These are phyloP conservation scores for Lepidostoma basale DNA, from an alignment of 1,140 invertebrate genomes.

Conservation along the genomic window DNA sequence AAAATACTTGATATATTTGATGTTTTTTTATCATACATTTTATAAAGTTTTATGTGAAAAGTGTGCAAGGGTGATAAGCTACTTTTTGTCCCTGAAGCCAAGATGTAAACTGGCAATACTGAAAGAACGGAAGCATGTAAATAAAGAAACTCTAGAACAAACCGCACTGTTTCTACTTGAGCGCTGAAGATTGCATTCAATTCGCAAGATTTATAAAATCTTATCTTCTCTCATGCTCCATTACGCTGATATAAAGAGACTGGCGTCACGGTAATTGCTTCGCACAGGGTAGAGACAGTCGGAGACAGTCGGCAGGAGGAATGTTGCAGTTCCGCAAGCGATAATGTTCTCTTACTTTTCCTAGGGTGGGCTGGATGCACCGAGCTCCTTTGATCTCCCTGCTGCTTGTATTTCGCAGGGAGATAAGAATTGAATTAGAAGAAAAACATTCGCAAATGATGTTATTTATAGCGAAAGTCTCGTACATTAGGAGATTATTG, in stretches of 20 bases:
- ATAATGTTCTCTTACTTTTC: not conserved
- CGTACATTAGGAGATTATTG: too few relatives aligned
- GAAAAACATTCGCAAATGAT: too few relatives aligned
- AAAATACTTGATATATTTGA: too few relatives aligned
- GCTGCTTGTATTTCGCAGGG: too few relatives aligned
- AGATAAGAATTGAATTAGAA: too few relatives aligned
- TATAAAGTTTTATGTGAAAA: too few relatives aligned
- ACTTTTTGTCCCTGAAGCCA: too few relatives aligned
- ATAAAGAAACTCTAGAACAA: not conserved
- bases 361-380: not conserved
- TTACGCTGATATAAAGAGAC: conserved; percentile 36
- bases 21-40: too few relatives aligned
- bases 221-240: conserved; percentile 39
- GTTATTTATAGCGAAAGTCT: too few relatives aligned
- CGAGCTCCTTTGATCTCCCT: not conserved
- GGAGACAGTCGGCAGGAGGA: not conserved
- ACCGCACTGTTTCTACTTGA: not conserved
- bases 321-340: not conserved
- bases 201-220: conserved; percentile 40
- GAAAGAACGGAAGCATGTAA: too few relatives aligned
- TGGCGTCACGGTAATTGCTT: conserved; percentile 34
- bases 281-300: not conserved
- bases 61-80: too few relatives aligned
- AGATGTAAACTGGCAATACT: too few relatives aligned
- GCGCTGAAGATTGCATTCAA: conserved; percentile 34